A percentile compares a stretch with the other conserved stretches of the same genome.
phyloP scores from a whole-genome alignment of 1,140 invertebrate species.

The Cyrtorhinus lividipennis region DNA sequence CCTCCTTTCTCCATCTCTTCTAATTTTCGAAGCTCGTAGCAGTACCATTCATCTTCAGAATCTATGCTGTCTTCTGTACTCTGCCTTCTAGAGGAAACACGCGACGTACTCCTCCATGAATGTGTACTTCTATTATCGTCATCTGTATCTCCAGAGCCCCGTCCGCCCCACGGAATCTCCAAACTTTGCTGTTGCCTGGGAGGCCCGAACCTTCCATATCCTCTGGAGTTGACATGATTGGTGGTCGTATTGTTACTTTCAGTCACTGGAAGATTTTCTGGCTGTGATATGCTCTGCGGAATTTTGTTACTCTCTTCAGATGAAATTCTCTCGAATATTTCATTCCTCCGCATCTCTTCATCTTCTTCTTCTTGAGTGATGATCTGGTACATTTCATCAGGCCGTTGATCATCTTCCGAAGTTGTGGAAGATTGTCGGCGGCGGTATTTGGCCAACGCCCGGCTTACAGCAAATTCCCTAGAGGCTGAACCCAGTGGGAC shows the following conservation, averaged over 20 bases:
- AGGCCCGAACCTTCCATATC: constrained; percentile 40
- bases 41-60: constrained; percentile 86
- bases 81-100: constrained; percentile 72
- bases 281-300: neutral
- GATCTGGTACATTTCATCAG: constrained; percentile 20
- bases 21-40: constrained; percentile 70
- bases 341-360: constrained; percentile 24
- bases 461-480: constrained; percentile 69
- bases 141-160: constrained; percentile 41
- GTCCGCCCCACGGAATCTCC: constrained; percentile 51
- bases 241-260: constrained; percentile 6
- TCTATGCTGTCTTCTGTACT: constrained; percentile 87
- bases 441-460: constrained; percentile 65
- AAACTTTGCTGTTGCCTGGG: constrained; percentile 60
- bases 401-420: constrained; percentile 27
- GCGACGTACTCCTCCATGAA: constrained; percentile 67
- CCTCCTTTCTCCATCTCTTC: constrained; percentile 70
- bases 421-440: constrained; percentile 41
- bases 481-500: constrained; percentile 44
- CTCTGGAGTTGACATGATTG: constrained; percentile 6
- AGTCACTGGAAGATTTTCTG: constrained; percentile 18
- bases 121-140: constrained; percentile 74
- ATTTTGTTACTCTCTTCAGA: constrained; percentile 23
- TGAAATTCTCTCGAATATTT: constrained; percentile 25
- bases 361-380: constrained; percentile 25